Conservation (phyloP, 2,888 invertebrate genomes). For the Leptopilina syphax region DNA sequence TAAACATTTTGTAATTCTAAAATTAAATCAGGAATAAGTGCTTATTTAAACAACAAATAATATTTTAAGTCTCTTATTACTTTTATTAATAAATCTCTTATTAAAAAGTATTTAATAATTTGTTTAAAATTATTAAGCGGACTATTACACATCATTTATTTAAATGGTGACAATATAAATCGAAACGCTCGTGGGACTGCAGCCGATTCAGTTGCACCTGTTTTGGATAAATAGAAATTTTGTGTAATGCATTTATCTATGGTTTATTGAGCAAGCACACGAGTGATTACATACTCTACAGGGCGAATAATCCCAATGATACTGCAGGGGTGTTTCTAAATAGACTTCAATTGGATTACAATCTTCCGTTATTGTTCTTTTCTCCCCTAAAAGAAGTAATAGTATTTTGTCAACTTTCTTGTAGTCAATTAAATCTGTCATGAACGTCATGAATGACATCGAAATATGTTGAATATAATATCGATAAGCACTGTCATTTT, state of each 20-base stretch:
- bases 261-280: conserved; percentile 60
- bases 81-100: too few species aligned
- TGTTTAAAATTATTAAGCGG: too few species aligned
- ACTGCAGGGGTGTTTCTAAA: conserved; percentile 62
- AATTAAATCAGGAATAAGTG: too few species aligned
- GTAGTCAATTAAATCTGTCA: background rate
- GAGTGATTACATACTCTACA: conserved; percentile 61
- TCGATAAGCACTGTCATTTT: too few species aligned
- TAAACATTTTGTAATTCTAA: too few species aligned
- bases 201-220: background rate
- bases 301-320: conserved; percentile 62
- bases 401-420: background rate
- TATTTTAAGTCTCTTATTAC: too few species aligned
- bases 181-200: conserved; percentile 46
- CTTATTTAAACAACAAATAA: too few species aligned
- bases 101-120: too few species aligned
- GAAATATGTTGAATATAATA: too few species aligned
- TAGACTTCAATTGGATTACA: conserved; percentile 66
- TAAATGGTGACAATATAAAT: background rate
- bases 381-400: background rate
- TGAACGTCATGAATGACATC: too few species aligned
- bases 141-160: background rate
- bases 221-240: conserved; percentile 53
- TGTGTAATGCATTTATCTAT: conserved; percentile 63
- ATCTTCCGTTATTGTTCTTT: background rate